Evolutionary conservation across 2,797 vertebrate genomes (phyloP).

Genomic region (Alfaro cultratus): DNA sequence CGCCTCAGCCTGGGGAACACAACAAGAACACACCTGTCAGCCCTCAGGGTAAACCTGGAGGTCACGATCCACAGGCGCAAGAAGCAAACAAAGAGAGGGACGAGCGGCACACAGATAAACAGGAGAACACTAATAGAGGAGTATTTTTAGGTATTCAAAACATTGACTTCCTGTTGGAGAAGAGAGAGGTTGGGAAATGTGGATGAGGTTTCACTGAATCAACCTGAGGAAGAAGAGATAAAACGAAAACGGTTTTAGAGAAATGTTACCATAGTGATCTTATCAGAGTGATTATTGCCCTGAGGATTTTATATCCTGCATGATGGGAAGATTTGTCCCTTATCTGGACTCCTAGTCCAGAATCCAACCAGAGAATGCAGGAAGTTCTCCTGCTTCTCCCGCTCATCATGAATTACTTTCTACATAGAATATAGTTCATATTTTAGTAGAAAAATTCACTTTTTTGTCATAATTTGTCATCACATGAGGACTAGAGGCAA

Average conservation of each 20-base stretch:
- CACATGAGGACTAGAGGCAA: neutral
- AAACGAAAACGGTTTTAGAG: neutral
- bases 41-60: conserved; percentile 20
- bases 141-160: neutral
- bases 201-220: neutral
- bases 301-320: neutral
- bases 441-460: neutral
- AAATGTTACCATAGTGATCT: neutral
- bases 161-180: neutral
- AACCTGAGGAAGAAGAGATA: neutral
- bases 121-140: neutral
- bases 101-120: conserved; percentile 5
- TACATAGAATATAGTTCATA: neutral
- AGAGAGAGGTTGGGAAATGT: neutral
- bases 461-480: neutral
- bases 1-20: conserved; percentile 90
- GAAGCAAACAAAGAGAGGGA: conserved; percentile 4
- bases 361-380: neutral
- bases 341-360: neutral
- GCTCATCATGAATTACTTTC: neutral
- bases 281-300: neutral
- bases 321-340: neutral
- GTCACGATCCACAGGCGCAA: conserved; percentile 21
- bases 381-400: neutral
- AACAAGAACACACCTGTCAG: conserved; percentile 62